Conservation (phyloP, 2,888 invertebrate species). For the Zelleria hepariella region DNA sequence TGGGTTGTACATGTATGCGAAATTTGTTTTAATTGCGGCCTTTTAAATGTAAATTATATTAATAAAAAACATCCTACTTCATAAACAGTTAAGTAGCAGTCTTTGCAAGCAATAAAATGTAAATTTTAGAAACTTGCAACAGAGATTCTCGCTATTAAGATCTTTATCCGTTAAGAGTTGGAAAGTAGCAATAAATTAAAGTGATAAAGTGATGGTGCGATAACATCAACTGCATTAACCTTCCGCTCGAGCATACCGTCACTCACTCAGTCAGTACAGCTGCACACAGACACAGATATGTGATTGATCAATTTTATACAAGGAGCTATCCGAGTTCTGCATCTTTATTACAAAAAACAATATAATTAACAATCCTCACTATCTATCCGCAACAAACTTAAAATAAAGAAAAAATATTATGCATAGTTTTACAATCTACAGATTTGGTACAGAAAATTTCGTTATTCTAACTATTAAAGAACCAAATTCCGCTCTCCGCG, state of each 20-base stretch:
- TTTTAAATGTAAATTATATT: conserved; percentile 12
- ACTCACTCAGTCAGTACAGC: conserved; percentile 27
- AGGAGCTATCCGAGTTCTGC: conserved; percentile 18
- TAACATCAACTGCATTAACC: conserved; percentile 25
- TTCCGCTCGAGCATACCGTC: neutral
- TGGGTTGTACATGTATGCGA: conserved; percentile 22
- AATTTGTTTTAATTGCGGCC: conserved; percentile 10
- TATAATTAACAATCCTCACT: conserved; percentile 62
- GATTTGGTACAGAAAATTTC: conserved; percentile 70
- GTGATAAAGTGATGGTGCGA: conserved; percentile 26
- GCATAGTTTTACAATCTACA: conserved; percentile 58
- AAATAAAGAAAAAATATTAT: conserved; percentile 27
- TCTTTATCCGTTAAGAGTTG: conserved; percentile 30
- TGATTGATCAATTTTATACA: conserved; percentile 22
- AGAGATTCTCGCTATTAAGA: conserved; percentile 35
- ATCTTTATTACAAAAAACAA: conserved; percentile 57
- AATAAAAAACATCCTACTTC: conserved; percentile 9
- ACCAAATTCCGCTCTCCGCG: conserved; percentile 34
- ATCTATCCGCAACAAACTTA: conserved; percentile 62
- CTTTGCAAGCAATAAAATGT: conserved; percentile 42
- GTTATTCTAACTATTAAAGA: conserved; percentile 62
- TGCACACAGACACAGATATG: conserved; percentile 46
- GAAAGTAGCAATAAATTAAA: conserved; percentile 34
- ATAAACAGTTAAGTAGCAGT: conserved; percentile 38
- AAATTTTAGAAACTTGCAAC: conserved; percentile 35